Evolutionary conservation across 2,797 vertebrate species (phyloP), one percentile per base, ranked within the genome.

Genomic region (Chaenodraco wilsoni): DNA sequence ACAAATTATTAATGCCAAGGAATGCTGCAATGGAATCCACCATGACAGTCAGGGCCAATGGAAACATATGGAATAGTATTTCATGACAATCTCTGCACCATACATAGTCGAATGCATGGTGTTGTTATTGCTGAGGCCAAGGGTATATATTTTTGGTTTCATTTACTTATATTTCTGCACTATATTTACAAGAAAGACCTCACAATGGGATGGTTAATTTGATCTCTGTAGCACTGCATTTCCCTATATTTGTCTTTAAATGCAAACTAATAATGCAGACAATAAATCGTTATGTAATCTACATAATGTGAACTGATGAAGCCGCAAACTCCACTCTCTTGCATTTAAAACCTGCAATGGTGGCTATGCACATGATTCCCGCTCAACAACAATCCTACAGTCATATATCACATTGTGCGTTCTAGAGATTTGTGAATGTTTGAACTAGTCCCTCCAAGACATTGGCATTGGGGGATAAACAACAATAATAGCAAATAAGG

Each of bases 401-500:
- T 68, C 62, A 81, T 81, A 85, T 82, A 73, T 82, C 81, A 79
- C 81, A 71, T 50, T 64, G 33, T 69, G 72, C 81, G 86, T 89
- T 87, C 72, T 80, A 16, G 41, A 74, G 69, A 82, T 61, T 64
- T 85, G 76, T 75, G 69, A 89, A 88, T 87, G 79, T 86, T 88
- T 89, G 84, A 91, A 90, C 84, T 21, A 21, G 21, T 88, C 65
- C 50, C 79, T 88, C 87, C 87, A 84, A 85, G 67, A 82, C 37
- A 68, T 83, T 78, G 66, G 71, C 70, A 82, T n/a, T 15, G 4
- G 27, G 64, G 21, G 58, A 13, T 64, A 79, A 79, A 74, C 48
- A 27, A 79, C 85, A 92, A 87, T 87, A 87, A 86, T 71, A 88
- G 82, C 86, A 88, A 92, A 85, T 87, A 74, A 27, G 78, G 81